A percentile compares a stretch with the other conserved stretches of the same genome.
Conservation (phyloP, 2,113 vertebrate species). For the Felis chaus region DNA sequence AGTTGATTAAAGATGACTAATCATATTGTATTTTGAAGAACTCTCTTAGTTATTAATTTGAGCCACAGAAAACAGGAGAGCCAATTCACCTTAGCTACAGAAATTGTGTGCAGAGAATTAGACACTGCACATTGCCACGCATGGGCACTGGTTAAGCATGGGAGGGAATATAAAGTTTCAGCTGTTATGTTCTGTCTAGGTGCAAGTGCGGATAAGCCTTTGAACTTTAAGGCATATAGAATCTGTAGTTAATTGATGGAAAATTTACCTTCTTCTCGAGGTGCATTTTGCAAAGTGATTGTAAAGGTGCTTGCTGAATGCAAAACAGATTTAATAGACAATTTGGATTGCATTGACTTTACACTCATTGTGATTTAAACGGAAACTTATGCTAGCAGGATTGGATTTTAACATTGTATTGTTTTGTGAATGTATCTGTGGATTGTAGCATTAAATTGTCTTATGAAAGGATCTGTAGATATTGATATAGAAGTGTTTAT, state of each 20-base stretch:
- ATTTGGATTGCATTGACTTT: background rate
- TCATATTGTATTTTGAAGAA: conserved; percentile 33
- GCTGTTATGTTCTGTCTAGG: background rate
- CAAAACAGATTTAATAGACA: conserved; percentile 19
- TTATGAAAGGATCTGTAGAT: background rate
- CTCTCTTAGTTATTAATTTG: background rate
- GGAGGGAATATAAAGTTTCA: background rate
- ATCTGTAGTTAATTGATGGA: background rate
- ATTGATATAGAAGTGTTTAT: background rate
- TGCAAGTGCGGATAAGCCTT: background rate
- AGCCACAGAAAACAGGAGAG: background rate
- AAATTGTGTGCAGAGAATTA: background rate
- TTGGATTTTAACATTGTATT: background rate
- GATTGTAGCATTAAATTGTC: background rate
- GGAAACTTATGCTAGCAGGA: background rate
- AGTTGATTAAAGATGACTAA: conserved; percentile 59
- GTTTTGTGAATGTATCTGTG: background rate
- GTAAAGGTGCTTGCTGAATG: background rate
- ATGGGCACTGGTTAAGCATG: accelerated
- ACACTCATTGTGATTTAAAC: background rate
- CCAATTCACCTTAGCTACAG: background rate
- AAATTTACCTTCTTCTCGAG: background rate
- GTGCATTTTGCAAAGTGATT: background rate
- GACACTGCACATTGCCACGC: accelerated
- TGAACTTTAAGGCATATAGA: background rate